Percentiles rank a stretch among this genome's conserved stretches.
Evolutionary conservation across 2,888 invertebrate genomes (phyloP).

Genomic region (Macaria liturata): DNA sequence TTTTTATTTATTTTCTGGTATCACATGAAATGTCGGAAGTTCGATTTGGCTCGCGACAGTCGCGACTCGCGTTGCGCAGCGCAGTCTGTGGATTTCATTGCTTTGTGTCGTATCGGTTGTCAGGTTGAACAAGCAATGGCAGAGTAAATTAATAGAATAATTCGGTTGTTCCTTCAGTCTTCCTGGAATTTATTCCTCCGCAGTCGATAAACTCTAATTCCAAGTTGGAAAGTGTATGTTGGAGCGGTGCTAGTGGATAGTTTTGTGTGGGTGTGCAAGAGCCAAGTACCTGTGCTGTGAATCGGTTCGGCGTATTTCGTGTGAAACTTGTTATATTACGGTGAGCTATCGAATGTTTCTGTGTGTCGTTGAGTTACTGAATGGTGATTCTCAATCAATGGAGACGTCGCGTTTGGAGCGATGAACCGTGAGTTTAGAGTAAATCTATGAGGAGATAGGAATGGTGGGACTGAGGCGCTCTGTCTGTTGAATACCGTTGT

Average conservation of each 20-base stretch:
- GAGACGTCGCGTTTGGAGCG: too few species aligned
- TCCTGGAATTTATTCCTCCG: slow-evolving; percentile 41
- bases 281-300: slow-evolving; percentile 33
- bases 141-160: slow-evolving; percentile 42
- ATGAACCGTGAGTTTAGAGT: too few species aligned
- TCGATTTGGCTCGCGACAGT: too few species aligned
- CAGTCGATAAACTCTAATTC: slow-evolving; percentile 34
- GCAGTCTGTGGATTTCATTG: slow-evolving; percentile 22
- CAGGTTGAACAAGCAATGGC: slow-evolving; percentile 42
- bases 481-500: background rate
- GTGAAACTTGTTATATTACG: slow-evolving; percentile 58
- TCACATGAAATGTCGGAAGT: too few species aligned
- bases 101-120: slow-evolving; percentile 29
- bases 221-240: background rate
- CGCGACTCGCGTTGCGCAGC: background rate
- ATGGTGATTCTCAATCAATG: too few species aligned
- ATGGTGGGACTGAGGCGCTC: too few species aligned
- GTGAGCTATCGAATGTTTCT: slow-evolving; percentile 54
- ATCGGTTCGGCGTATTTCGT: slow-evolving; percentile 48
- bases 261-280: slow-evolving; percentile 55
- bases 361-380: slow-evolving; percentile 7
- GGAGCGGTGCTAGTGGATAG: slow-evolving; percentile 43
- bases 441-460: too few species aligned
- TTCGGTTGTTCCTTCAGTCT: slow-evolving; percentile 45
- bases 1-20: too few species aligned